phyloP scores from a whole-genome alignment of 1,140 invertebrate genomes.

The Melanaphis sacchari region DNA sequence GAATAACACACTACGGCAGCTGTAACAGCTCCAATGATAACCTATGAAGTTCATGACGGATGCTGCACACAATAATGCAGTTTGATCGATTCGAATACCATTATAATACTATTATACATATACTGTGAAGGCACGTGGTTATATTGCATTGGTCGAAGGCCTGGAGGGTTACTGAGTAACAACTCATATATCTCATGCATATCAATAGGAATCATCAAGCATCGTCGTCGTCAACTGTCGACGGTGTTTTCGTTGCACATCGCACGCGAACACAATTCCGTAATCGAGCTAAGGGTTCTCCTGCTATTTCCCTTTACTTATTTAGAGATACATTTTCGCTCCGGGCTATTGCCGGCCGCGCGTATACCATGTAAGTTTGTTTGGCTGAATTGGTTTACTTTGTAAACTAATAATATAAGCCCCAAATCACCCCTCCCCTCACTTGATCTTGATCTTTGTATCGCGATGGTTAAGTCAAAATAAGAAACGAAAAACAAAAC shows the following conservation, averaged over 20 bases:
- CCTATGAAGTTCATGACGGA: neutral
- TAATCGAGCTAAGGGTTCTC: slow-evolving; percentile 41
- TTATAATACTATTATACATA: neutral
- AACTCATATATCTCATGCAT: slow-evolving; percentile 43
- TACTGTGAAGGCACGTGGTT: neutral
- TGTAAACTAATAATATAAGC: slow-evolving; percentile 56
- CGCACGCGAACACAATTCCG: neutral
- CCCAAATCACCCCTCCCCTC: neutral
- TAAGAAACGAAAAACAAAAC: slow-evolving; percentile 7
- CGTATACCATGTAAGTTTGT: slow-evolving; percentile 44
- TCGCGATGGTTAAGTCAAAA: neutral
- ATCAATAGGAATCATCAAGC: slow-evolving; percentile 27
- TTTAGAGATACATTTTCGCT: slow-evolving; percentile 44
- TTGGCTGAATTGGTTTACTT: slow-evolving; percentile 56
- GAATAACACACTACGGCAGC: neutral
- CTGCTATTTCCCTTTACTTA: slow-evolving; percentile 48
- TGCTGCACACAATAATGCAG: slow-evolving; percentile 1
- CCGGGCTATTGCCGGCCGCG: neutral
- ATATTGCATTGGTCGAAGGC: neutral
- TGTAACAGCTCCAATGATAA: neutral
- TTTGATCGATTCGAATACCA: neutral
- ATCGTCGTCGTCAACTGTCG: neutral
- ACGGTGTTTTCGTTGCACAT: slow-evolving; percentile 28
- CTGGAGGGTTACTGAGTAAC: neutral
- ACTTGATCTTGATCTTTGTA: neutral